Evolutionary conservation across 1,140 invertebrate genomes (phyloP).

Genomic region (Drosophila simulans): DNA sequence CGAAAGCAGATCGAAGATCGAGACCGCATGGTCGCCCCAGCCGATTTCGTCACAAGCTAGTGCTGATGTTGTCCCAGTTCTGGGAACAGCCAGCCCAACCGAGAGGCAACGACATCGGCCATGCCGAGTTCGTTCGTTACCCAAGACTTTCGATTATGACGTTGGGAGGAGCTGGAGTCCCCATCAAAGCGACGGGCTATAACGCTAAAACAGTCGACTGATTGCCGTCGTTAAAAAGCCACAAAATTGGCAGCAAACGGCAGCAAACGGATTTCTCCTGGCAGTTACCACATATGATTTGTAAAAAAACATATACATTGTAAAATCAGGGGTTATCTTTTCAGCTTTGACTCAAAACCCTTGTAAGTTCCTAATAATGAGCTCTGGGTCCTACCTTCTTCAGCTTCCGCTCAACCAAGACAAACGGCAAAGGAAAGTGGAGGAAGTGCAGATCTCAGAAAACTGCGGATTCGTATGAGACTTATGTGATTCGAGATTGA

Average conservation of each 20-base stretch:
- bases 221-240: background rate
- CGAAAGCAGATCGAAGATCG: slow-evolving; percentile 15
- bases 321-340: too few relatives aligned
- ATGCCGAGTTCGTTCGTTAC: slow-evolving; percentile 71
- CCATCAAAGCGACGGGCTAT: background rate
- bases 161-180: background rate
- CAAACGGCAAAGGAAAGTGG: too few relatives aligned
- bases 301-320: too few relatives aligned
- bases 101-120: slow-evolving; percentile 1
- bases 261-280: background rate
- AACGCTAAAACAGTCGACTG: background rate
- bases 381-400: too few relatives aligned
- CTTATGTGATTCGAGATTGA: background rate
- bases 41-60: background rate
- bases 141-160: slow-evolving; percentile 55
- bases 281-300: background rate
- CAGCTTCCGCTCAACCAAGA: too few relatives aligned
- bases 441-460: slow-evolving; percentile 1
- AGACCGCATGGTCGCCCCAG: too few relatives aligned
- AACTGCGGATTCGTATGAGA: slow-evolving; percentile 1
- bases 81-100: background rate
- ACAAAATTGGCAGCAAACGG: background rate
- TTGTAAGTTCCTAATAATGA: too few relatives aligned
- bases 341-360: too few relatives aligned
- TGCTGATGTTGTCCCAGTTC: background rate